Percentiles rank a stretch among this genome's conserved stretches.
Evolutionary conservation across 1,140 invertebrate genomes (phyloP).

Genomic region (Ganaspis sp.): DNA sequence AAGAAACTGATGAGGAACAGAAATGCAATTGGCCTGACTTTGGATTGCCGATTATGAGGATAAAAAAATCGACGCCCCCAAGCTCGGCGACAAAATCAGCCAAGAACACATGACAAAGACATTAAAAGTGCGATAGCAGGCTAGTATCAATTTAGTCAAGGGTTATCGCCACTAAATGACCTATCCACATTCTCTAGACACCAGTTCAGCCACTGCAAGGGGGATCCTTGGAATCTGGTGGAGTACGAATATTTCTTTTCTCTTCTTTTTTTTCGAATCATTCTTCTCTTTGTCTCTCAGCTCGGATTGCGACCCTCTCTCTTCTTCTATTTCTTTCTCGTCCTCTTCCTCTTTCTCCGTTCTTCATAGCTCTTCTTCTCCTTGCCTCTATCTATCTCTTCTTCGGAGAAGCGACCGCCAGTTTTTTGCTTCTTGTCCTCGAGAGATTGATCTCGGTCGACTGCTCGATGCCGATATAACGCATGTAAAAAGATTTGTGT

Average conservation of each 20-base stretch:
- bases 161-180: conserved; percentile 57
- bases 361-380: conserved; percentile 27
- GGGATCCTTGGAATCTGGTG: conserved; percentile 54
- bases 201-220: conserved; percentile 34
- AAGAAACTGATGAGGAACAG: neutral
- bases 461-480: conserved; percentile 54
- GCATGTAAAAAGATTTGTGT: conserved; percentile 29
- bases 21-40: neutral
- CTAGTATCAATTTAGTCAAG: conserved; percentile 42
- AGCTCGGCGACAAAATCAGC: neutral
- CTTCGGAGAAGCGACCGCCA: conserved; percentile 56
- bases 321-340: conserved; percentile 39
- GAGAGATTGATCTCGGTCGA: conserved; percentile 63
- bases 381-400: conserved; percentile 40
- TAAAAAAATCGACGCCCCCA: conserved; percentile 4
- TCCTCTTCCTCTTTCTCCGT: conserved; percentile 38
- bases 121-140: neutral
- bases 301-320: conserved; percentile 29
- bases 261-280: conserved; percentile 35
- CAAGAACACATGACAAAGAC: neutral
- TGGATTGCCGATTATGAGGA: neutral
- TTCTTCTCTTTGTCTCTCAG: conserved; percentile 38
- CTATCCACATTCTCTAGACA: conserved; percentile 44
- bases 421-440: conserved; percentile 60
- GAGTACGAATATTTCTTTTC: conserved; percentile 46